Conservation (phyloP, 2,113 vertebrate species). For the Natator depressus region DNA sequence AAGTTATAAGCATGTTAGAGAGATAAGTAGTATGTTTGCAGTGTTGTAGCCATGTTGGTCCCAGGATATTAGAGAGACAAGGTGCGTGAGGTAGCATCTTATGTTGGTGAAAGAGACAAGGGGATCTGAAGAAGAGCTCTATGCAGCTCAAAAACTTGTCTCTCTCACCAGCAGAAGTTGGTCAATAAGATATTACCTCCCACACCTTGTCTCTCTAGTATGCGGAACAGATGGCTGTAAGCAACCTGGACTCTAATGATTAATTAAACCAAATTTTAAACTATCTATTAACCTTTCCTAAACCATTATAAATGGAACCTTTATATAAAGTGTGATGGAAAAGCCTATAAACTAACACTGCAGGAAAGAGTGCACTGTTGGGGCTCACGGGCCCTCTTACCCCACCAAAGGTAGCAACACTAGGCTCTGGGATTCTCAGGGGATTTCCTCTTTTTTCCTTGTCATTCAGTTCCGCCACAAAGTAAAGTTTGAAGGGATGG, state of each 20-base stretch:
- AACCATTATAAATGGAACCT: not conserved
- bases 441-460: not conserved
- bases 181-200: not conserved
- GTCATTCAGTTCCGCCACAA: constrained; percentile 82
- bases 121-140: not conserved
- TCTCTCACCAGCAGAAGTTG: not conserved
- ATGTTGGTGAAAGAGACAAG: not conserved
- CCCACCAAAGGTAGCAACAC: not conserved
- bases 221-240: not conserved
- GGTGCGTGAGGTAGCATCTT: not conserved
- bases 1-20: not conserved
- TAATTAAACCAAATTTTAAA: not conserved
- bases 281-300: not conserved
- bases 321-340: not conserved
- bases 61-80: not conserved
- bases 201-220: not conserved
- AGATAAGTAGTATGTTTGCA: not conserved
- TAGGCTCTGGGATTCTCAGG: not conserved
- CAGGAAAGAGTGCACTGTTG: not conserved
- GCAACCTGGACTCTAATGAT: not conserved
- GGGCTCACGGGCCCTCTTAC: not conserved
- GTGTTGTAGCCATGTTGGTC: not conserved
- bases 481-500: constrained; percentile 85
- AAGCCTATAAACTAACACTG: not conserved
- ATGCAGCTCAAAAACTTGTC: not conserved